Evolutionary conservation across 2,797 vertebrate genomes (phyloP).

Genomic region (Coreius guichenoti): DNA sequence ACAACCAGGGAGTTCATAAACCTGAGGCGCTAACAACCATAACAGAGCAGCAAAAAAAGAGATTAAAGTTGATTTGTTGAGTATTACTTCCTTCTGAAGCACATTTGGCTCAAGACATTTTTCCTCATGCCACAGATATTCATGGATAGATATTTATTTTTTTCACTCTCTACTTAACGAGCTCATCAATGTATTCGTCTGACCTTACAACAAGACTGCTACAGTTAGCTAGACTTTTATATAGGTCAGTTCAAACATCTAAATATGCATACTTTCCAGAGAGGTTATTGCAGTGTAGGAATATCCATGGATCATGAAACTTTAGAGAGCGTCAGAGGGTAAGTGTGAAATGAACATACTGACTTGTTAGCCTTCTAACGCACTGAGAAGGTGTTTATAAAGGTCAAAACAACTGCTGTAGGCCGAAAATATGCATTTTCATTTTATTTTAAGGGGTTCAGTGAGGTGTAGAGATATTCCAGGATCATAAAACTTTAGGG

Average conservation of each 20-base stretch:
- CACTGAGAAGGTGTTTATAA: background rate
- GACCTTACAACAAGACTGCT: background rate
- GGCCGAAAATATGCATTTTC: background rate
- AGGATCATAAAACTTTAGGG: background rate
- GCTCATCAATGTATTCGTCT: background rate
- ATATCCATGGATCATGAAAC: background rate
- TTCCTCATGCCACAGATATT: background rate
- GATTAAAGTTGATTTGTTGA: background rate
- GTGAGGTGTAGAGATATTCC: background rate
- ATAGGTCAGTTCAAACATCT: background rate
- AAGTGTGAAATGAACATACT: constrained; percentile 2
- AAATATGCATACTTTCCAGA: background rate
- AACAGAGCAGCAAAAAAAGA: background rate
- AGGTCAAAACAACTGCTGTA: constrained; percentile 5
- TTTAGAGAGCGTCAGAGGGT: background rate
- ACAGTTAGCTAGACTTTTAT: background rate
- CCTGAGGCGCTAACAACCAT: background rate
- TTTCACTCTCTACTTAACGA: background rate
- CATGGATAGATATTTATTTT: no score
- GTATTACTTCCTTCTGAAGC: background rate
- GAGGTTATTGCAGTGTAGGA: background rate
- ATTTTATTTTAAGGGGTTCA: constrained; percentile 11
- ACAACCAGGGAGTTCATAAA: background rate
- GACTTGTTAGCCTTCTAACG: background rate
- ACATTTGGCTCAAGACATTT: background rate